A percentile compares a stretch with the other conserved stretches of the same genome.
These are phyloP conservation scores for Hydraecia micacea DNA, from an alignment of 2,888 invertebrate species.

Conservation along the genomic window DNA sequence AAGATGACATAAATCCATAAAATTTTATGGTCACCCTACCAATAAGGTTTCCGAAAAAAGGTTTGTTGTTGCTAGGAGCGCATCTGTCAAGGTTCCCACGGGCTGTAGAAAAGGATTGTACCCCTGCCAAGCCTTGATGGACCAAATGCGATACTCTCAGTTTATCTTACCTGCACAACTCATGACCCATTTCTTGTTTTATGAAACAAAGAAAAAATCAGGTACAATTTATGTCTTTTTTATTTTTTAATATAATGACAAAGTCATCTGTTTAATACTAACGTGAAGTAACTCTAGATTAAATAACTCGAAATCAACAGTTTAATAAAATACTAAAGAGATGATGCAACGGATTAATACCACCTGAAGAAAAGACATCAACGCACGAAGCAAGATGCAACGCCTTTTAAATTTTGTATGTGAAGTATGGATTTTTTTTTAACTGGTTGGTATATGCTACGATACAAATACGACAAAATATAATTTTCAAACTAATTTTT, in stretches of 20 bases:
- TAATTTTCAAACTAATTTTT: too few species aligned
- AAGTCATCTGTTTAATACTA: neutral
- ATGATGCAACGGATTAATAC: neutral
- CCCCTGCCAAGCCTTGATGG: conserved; percentile 55
- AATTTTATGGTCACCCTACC: conserved; percentile 65
- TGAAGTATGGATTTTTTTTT: neutral
- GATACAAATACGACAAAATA: neutral
- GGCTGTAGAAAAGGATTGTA: conserved; percentile 84
- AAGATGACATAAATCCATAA: neutral
- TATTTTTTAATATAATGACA: neutral
- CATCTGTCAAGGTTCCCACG: conserved; percentile 89
- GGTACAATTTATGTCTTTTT: neutral
- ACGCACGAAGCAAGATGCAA: conserved; percentile 64
- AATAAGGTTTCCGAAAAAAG: conserved; percentile 82
- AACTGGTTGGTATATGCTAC: neutral
- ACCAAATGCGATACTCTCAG: conserved; percentile 49
- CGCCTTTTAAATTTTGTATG: neutral
- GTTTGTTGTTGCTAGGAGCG: conserved; percentile 75
- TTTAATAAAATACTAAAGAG: neutral
- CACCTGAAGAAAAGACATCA: conserved; percentile 74
- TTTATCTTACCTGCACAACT: conserved; percentile 62
- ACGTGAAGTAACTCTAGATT: neutral
- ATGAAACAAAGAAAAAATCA: neutral
- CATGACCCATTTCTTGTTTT: conserved; percentile 35
- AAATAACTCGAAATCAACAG: neutral